phyloP scores from a whole-genome alignment of 2,797 vertebrate genomes.

The Trematomus bernacchii region DNA sequence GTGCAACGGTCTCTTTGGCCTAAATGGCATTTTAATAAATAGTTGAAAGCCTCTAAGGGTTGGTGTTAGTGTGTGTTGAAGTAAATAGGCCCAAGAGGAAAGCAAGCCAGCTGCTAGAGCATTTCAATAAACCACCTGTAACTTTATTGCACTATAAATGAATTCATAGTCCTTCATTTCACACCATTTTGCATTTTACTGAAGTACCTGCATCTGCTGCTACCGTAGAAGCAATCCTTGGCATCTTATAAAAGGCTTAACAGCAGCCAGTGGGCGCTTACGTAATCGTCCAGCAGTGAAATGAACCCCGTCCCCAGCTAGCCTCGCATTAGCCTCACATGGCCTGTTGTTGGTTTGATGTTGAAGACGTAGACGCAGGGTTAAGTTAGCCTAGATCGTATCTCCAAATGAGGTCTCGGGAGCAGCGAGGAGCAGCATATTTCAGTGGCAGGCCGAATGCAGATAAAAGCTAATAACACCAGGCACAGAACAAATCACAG shows the following conservation, averaged over 20 bases:
- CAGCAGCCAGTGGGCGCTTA: constrained; percentile 10
- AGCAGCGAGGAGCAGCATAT: constrained; percentile 73
- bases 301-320: constrained; percentile 20
- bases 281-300: constrained; percentile 39
- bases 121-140: constrained; percentile 55
- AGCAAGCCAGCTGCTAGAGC: constrained; percentile 32
- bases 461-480: constrained; percentile 84
- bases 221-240: constrained; percentile 34
- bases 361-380: constrained; percentile 44
- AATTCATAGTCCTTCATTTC: constrained; percentile 49
- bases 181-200: constrained; percentile 39
- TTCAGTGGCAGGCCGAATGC: constrained; percentile 81
- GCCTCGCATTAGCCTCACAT: constrained; percentile 45
- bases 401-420: constrained; percentile 64
- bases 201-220: constrained; percentile 21
- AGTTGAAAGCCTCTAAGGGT: constrained; percentile 11
- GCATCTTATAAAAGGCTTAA: constrained; percentile 35
- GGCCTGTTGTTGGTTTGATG: constrained; percentile 15
- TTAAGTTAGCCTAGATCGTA: constrained; percentile 76
- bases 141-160: constrained; percentile 49
- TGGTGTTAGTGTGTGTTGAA: constrained; percentile 27
- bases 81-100: constrained; percentile 16
- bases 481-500: constrained; percentile 73
- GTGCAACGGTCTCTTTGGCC: constrained; percentile 28
- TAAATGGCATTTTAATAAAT: constrained; percentile 25